Conservation (phyloP, 1,140 invertebrate species). For the Maniola jurtina region DNA sequence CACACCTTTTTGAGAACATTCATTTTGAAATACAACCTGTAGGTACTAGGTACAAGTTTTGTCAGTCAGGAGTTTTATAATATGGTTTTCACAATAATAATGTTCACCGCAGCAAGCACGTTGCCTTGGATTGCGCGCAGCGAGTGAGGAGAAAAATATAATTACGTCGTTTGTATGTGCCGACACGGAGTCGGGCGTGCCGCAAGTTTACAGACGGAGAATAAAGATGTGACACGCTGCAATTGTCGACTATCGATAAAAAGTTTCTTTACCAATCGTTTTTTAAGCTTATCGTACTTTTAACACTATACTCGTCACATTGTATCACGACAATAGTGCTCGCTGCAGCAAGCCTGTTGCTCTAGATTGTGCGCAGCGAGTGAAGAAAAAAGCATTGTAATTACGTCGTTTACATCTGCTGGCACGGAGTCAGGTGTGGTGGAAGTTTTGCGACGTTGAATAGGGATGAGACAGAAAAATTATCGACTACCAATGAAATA, state of each 20-base stretch:
- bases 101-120: constrained; percentile 29
- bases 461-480: constrained; percentile 17
- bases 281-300: too few species aligned
- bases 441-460: constrained; percentile 40
- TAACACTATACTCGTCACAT: too few species aligned
- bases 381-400: constrained; percentile 58
- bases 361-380: constrained; percentile 27
- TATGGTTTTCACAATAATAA: constrained; percentile 21
- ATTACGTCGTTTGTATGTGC: constrained; percentile 67
- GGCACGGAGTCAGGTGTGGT: constrained; percentile 53
- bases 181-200: constrained; percentile 53
- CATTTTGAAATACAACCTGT: too few species aligned
- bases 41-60: too few species aligned
- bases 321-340: too few species aligned
- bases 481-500: too few species aligned
- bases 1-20: too few species aligned
- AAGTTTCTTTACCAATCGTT: neutral
- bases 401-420: constrained; percentile 65
- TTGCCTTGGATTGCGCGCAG: constrained; percentile 26
- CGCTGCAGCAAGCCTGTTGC: constrained; percentile 30
- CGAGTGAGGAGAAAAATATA: constrained; percentile 53
- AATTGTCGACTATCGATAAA: constrained; percentile 1
- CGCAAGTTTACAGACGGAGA: constrained; percentile 42
- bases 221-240: constrained; percentile 19
- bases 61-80: neutral